Base-by-base conservation (phyloP, 2,888 invertebrate genomes). In the Apomyelois bistriatella region DNA sequence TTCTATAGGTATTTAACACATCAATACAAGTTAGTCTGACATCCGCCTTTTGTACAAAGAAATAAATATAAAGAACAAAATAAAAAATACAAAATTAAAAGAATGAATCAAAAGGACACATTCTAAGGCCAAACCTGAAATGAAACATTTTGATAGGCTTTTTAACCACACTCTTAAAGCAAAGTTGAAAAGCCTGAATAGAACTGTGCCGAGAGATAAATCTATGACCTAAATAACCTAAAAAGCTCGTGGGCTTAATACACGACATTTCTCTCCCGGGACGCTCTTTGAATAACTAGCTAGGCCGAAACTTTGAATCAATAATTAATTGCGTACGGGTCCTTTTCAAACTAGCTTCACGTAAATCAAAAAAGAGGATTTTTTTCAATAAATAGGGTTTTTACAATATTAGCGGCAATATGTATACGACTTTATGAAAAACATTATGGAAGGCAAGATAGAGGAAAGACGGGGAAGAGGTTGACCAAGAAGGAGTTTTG, bases 151-250 rank as follows among this genome's bases (percentile, higher is more conserved):
- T 32, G 13, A 46, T 16, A 15, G 32, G 6, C 32, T 15, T 32
- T 46, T 46, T 22, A 9, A 41, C 10, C 22, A 41, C 30, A 15
- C 32, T 8, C 46, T 28, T 5, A 30, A 35, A 15, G 13, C 12
- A 15, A 3, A 15, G 32, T 32, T 32, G 32, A 15, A n/a, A 9
- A 46, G 32, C 8, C 12, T 46, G 46, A 46, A 46, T 46, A 16
- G 15, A 46, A 32, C 43, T 30, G 32, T 32, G 9, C n/a, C 32
- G 46, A 16, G 32, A 46, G 46, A 46, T 46, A 46, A 46, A 46
- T 46, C 46, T 46, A 46, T 46, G 46, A 46, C 46, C 46, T 46
- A 46, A 46, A 46, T 46, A 46, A 46, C 46, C 46, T 46, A 16
- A 46, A 38, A 46, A 46, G 46, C 46, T 30, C 42, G n/a, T 30